Evolutionary conservation across 1,140 invertebrate species (phyloP).

Genomic region (Bicyclus anynana): DNA sequence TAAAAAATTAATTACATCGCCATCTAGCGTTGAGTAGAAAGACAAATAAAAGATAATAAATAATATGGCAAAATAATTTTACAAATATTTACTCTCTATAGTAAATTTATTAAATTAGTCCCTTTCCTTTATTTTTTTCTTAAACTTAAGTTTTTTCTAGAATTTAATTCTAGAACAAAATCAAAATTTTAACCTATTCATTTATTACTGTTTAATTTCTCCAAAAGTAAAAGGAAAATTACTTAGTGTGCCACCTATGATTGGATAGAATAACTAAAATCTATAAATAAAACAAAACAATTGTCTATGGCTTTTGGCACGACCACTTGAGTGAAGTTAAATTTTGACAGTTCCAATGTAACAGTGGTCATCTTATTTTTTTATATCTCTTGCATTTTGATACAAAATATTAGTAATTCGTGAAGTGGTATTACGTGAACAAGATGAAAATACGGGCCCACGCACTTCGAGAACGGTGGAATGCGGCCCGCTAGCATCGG

Average conservation of each 20-base stretch:
- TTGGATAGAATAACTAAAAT: constrained; percentile 34
- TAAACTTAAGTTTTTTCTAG: too few species aligned
- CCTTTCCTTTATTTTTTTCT: too few species aligned
- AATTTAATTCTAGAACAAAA: too few species aligned
- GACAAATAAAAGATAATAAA: neutral
- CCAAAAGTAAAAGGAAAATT: neutral
- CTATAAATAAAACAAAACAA: constrained; percentile 16
- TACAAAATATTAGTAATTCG: constrained; percentile 75
- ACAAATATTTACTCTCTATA: too few species aligned
- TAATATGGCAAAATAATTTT: neutral
- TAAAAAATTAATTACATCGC: too few species aligned
- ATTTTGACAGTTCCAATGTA: constrained; percentile 73
- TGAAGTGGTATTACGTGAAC: constrained; percentile 74
- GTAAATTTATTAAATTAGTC: too few species aligned
- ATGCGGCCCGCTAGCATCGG: constrained; percentile 69
- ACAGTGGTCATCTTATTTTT: constrained; percentile 73
- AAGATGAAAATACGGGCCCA: constrained; percentile 74
- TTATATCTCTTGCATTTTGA: constrained; percentile 74
- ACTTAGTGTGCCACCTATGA: constrained; percentile 41
- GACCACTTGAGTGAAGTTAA: constrained; percentile 65
- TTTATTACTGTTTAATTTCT: too few species aligned
- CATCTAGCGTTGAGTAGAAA: too few species aligned
- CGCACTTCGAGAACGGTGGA: constrained; percentile 71
- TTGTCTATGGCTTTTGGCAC: constrained; percentile 60
- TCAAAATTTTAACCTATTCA: too few species aligned